phyloP scores from a whole-genome alignment of 2,113 vertebrate species.

The Hyperopisus bebe region DNA sequence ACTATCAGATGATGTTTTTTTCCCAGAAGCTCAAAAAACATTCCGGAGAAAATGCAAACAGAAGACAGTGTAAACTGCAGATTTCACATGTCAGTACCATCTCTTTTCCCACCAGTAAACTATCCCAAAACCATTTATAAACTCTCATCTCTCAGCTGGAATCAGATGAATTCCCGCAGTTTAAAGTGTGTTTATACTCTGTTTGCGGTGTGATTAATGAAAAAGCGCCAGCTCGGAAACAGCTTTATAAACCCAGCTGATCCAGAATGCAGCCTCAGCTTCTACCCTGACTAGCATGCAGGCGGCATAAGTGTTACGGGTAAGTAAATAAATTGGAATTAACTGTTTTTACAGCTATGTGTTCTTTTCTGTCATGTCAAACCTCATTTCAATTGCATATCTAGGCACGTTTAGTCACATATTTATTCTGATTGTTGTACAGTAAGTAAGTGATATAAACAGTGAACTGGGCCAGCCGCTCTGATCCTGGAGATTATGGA shows the following conservation, averaged over 20 bases:
- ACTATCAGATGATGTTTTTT: neutral
- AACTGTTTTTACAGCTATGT: neutral
- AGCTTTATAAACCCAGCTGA: neutral
- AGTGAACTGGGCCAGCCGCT: neutral
- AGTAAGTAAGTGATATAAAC: neutral
- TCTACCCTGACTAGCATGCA: neutral
- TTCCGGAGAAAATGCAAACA: neutral
- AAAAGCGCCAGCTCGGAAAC: neutral
- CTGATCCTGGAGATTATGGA: neutral
- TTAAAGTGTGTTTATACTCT: neutral
- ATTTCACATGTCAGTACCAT: neutral
- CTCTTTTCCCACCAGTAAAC: neutral
- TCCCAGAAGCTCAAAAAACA: neutral
- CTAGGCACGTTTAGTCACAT: neutral
- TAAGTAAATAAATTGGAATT: neutral
- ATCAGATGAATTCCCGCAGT: neutral
- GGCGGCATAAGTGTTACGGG: neutral
- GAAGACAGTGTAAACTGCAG: neutral
- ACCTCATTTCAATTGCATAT: neutral
- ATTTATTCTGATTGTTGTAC: neutral
- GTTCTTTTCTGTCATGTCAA: neutral
- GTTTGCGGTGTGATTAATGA: slow-evolving; percentile 2
- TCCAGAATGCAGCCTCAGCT: neutral
- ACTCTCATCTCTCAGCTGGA: neutral
- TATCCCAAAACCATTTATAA: neutral